These are phyloP conservation scores for Sinohyriopsis cumingii DNA, from an alignment of 2,888 invertebrate genomes.

Conservation along the genomic window DNA sequence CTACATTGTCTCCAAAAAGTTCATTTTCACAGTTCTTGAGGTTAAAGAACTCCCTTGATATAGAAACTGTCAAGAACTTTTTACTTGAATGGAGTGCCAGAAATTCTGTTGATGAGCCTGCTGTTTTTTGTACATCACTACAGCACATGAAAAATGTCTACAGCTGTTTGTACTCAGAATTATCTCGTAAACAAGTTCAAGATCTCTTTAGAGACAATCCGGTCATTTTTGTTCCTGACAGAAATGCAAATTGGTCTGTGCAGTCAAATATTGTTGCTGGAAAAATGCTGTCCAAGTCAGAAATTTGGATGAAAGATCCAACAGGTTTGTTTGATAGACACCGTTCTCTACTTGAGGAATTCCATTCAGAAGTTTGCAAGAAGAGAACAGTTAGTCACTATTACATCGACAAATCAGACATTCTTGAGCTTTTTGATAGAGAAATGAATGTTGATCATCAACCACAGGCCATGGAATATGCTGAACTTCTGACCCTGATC, in stretches of 20 bases:
- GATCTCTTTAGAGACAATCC: slow-evolving; percentile 57
- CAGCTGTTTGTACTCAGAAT: slow-evolving; percentile 48
- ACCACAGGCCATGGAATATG: slow-evolving; percentile 55
- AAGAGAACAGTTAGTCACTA: slow-evolving; percentile 36
- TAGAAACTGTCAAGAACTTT: slow-evolving; percentile 44
- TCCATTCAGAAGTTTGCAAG: slow-evolving; percentile 46
- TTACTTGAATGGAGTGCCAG: slow-evolving; percentile 58
- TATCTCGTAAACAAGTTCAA: slow-evolving; percentile 52
- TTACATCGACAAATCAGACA: slow-evolving; percentile 20
- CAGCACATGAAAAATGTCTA: slow-evolving; percentile 63
- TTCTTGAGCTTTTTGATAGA: slow-evolving; percentile 35
- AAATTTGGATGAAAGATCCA: slow-evolving; percentile 65
- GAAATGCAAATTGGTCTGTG: neutral
- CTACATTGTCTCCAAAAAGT: slow-evolving; percentile 25
- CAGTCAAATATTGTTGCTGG: slow-evolving; percentile 30
- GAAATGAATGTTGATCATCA: slow-evolving; percentile 40
- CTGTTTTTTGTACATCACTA: slow-evolving; percentile 53
- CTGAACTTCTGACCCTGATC: slow-evolving; percentile 52
- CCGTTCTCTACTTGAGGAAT: slow-evolving; percentile 38
- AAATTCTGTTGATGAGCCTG: slow-evolving; percentile 31
- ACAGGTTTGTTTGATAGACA: slow-evolving; percentile 61
- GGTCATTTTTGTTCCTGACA: slow-evolving; percentile 59
- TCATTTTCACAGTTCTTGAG: slow-evolving; percentile 53
- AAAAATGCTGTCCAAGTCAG: slow-evolving; percentile 49
- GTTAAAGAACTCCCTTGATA: slow-evolving; percentile 45